Conservation (phyloP, 1,140 invertebrate species). For the Trichoplusia ni region DNA sequence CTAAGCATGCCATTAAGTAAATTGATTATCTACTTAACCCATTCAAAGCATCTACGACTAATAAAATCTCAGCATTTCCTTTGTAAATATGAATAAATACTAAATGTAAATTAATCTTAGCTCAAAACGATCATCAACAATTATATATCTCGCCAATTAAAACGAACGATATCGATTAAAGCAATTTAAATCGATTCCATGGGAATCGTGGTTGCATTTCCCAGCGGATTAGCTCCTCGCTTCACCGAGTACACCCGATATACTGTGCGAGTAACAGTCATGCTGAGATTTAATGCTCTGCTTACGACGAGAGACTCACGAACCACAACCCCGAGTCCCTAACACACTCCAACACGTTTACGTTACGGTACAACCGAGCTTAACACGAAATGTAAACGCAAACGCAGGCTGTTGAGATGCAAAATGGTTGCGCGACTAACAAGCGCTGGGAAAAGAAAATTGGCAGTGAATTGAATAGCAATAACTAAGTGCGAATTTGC, state of each 20-base stretch:
- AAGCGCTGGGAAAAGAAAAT: constrained; percentile 49
- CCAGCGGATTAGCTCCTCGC: constrained; percentile 54
- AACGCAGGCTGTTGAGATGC: constrained; percentile 29
- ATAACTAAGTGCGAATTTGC: constrained; percentile 60
- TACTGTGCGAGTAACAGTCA: constrained; percentile 56
- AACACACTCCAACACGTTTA: constrained; percentile 37
- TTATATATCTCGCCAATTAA: constrained; percentile 39
- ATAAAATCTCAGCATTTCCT: constrained; percentile 2
- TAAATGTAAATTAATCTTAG: not conserved
- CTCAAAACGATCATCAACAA: constrained; percentile 25
- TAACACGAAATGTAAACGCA: constrained; percentile 31
- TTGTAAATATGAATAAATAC: constrained; percentile 9
- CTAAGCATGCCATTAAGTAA: too few species aligned
- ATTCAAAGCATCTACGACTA: not conserved
- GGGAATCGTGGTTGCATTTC: constrained; percentile 54
- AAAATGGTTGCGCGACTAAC: constrained; percentile 35
- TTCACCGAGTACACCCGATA: constrained; percentile 48
- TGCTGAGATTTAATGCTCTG: constrained; percentile 65
- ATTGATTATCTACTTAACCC: too few species aligned
- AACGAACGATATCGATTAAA: constrained; percentile 42
- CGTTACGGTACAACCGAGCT: constrained; percentile 33
- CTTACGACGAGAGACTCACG: constrained; percentile 50
- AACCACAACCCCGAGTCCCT: constrained; percentile 38
- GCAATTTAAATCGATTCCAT: constrained; percentile 54
- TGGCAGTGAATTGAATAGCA: constrained; percentile 43